These are phyloP conservation scores for Lithophane leautieri DNA, from an alignment of 2,888 invertebrate species.

Conservation along the genomic window DNA sequence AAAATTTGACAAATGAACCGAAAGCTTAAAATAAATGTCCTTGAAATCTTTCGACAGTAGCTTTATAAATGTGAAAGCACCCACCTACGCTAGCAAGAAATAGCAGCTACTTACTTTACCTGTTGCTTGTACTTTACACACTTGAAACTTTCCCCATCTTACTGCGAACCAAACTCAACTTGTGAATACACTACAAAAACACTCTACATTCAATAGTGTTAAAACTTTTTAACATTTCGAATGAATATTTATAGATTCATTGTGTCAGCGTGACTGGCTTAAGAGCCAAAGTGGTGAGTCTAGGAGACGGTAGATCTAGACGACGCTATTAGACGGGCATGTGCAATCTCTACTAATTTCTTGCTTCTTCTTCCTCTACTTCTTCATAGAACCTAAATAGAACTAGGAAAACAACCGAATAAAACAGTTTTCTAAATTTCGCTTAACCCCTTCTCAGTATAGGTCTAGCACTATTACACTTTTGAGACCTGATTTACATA, in stretches of 20 bases:
- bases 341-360: conserved; percentile 75
- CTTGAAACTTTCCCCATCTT: conserved; percentile 64
- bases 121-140: conserved; percentile 67
- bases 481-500: conserved; percentile 50
- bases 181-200: conserved; percentile 58
- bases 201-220: conserved; percentile 62
- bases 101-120: conserved; percentile 61
- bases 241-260: conserved; percentile 89
- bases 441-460: conserved; percentile 67
- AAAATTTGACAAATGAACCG: neutral
- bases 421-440: conserved; percentile 57
- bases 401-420: conserved; percentile 54
- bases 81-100: conserved; percentile 52
- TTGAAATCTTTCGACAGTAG: conserved; percentile 33
- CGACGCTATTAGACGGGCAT: conserved; percentile 85
- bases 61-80: conserved; percentile 45
- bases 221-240: conserved; percentile 67
- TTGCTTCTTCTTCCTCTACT: conserved; percentile 74
- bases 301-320: conserved; percentile 87
- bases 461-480: conserved; percentile 63
- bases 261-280: conserved; percentile 90
- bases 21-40: conserved; percentile 9
- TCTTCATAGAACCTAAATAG: conserved; percentile 69
- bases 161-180: conserved; percentile 55
- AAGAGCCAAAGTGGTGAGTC: conserved; percentile 90